These are phyloP conservation scores for Ornithoptera alexandrae DNA, from an alignment of 2,888 invertebrate species.

Conservation along the genomic window DNA sequence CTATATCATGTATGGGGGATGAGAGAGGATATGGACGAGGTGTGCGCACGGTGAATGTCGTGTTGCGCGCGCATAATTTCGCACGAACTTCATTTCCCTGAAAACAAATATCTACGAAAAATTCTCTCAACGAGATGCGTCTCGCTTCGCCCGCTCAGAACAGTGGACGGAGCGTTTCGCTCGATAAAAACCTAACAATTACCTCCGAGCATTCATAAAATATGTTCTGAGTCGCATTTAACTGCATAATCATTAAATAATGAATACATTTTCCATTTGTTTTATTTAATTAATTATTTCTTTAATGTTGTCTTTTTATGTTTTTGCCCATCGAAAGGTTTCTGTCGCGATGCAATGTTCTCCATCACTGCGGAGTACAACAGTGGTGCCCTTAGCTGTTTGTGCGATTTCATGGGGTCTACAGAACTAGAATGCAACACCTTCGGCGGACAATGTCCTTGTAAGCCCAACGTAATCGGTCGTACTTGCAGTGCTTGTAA, in stretches of 20 bases:
- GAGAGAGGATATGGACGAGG: background rate
- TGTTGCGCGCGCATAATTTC: conserved; percentile 14
- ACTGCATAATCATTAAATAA: conserved; percentile 1
- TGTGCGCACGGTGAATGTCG: conserved; percentile 15
- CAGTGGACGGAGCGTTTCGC: conserved; percentile 13
- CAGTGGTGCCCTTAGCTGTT: conserved; percentile 93
- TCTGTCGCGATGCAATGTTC: conserved; percentile 94
- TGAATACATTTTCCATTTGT: background rate
- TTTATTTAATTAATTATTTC: background rate
- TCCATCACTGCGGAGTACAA: conserved; percentile 97
- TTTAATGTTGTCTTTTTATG: background rate
- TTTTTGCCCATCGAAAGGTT: conserved; percentile 72
- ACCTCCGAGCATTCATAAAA: background rate
- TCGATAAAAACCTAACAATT: background rate
- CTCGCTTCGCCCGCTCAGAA: conserved; percentile 13
- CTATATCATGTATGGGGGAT: background rate
- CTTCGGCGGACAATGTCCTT: conserved; percentile 98
- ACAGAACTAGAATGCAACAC: conserved; percentile 90
- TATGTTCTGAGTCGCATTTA: background rate
- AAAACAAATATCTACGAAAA: conserved; percentile 8
- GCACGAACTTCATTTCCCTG: conserved; percentile 8
- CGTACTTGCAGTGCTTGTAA: conserved; percentile 90
- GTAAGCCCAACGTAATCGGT: conserved; percentile 95
- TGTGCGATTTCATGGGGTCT: conserved; percentile 94
- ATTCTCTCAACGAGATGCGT: conserved; percentile 13